Conservation (phyloP, 2,797 vertebrate genomes). For the Uromys caudimaculatus region DNA sequence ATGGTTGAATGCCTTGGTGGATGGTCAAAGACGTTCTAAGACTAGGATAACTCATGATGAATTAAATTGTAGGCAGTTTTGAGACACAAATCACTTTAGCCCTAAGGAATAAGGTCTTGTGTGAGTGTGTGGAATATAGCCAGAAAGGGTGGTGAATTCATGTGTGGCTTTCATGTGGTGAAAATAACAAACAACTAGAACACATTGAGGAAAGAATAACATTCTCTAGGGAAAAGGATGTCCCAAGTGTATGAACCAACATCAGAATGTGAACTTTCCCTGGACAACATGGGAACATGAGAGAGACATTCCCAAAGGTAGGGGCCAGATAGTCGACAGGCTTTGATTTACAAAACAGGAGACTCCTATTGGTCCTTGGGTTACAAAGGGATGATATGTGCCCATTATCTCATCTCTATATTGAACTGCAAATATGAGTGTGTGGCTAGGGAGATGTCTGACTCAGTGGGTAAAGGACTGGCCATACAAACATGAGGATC, state of each 20-base stretch:
- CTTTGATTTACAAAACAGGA: not conserved
- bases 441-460: not conserved
- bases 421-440: not conserved
- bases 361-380: not conserved
- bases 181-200: not conserved
- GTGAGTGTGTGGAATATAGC: not conserved
- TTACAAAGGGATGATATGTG: not conserved
- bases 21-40: not conserved
- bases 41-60: not conserved
- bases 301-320: not conserved
- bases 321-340: not conserved
- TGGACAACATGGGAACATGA: not conserved
- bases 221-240: not conserved
- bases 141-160: not conserved
- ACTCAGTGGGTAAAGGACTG: not conserved
- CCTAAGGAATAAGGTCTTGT: not conserved
- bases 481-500: not conserved
- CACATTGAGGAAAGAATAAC: not conserved
- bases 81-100: not conserved
- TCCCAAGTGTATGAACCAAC: not conserved
- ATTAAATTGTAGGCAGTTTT: not conserved
- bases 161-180: not conserved
- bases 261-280: not conserved
- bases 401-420: not conserved
- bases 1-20: not conserved